These are phyloP conservation scores for Microtus ochrogaster DNA, from an alignment of 2,113 vertebrate species.

Conservation along the genomic window DNA sequence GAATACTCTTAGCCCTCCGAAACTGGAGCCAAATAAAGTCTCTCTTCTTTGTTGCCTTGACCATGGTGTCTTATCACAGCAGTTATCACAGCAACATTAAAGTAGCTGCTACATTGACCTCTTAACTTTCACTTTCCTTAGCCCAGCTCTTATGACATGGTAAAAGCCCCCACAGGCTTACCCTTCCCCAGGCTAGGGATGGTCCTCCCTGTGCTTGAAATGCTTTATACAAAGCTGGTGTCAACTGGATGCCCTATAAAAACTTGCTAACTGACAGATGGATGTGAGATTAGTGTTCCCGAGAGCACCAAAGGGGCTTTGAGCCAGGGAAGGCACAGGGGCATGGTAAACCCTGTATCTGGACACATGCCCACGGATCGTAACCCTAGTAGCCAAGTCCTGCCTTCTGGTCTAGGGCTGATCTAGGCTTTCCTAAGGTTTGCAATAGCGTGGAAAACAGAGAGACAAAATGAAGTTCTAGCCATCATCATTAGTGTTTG, in stretches of 20 bases:
- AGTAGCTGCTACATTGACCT: too few relatives aligned
- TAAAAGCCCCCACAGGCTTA: background rate
- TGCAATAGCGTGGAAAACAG: constrained; percentile 44
- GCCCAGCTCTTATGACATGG: background rate
- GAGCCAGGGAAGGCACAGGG: background rate
- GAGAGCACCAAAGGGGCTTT: background rate
- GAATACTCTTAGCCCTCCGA: background rate
- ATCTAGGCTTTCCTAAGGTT: background rate
- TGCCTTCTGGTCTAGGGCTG: background rate
- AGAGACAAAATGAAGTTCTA: constrained; percentile 72
- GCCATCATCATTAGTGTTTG: constrained; percentile 50
- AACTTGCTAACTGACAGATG: background rate
- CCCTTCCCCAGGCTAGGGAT: background rate
- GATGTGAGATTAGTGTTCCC: background rate
- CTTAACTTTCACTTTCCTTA: background rate
- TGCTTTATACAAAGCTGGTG: background rate
- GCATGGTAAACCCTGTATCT: background rate
- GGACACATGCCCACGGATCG: background rate
- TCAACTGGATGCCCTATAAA: background rate
- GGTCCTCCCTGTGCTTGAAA: background rate
- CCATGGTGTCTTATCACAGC: background rate
- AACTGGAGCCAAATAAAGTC: background rate
- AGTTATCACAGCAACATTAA: background rate
- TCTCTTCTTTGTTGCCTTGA: background rate
- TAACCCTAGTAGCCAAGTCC: background rate